phyloP scores from a whole-genome alignment of 2,113 vertebrate species.

The Sarotherodon lohbergeri region DNA sequence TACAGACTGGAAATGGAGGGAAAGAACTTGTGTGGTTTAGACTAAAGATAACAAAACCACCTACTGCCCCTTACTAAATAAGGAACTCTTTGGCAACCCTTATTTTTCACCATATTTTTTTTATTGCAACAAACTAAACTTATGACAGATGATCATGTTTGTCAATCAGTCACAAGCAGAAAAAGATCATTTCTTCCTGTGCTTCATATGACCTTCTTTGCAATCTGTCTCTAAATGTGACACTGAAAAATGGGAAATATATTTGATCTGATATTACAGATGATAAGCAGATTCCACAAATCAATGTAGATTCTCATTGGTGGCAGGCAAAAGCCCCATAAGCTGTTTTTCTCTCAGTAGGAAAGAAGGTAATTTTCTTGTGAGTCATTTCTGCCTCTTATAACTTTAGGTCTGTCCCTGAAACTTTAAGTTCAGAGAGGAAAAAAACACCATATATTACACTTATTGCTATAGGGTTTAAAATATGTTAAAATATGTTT shows the following conservation, averaged over 20 bases:
- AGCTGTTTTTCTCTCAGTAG: neutral
- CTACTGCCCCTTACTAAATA: neutral
- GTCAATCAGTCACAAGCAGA: neutral
- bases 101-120: neutral
- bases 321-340: no score
- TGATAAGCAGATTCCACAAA: neutral
- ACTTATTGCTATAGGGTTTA: neutral
- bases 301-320: neutral
- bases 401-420: neutral
- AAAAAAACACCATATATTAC: neutral
- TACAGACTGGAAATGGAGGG: neutral
- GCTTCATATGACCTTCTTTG: neutral
- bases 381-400: neutral
- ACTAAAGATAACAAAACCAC: neutral
- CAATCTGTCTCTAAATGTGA: neutral
- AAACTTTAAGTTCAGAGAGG: neutral
- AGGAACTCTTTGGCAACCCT: neutral
- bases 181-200: neutral
- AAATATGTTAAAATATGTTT: neutral
- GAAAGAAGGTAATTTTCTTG: neutral
- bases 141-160: neutral
- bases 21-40: neutral
- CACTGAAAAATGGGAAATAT: neutral
- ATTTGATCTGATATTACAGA: accelerated
- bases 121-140: neutral